Conservation (phyloP, 2,888 invertebrate species). For the Xanthia togata region DNA sequence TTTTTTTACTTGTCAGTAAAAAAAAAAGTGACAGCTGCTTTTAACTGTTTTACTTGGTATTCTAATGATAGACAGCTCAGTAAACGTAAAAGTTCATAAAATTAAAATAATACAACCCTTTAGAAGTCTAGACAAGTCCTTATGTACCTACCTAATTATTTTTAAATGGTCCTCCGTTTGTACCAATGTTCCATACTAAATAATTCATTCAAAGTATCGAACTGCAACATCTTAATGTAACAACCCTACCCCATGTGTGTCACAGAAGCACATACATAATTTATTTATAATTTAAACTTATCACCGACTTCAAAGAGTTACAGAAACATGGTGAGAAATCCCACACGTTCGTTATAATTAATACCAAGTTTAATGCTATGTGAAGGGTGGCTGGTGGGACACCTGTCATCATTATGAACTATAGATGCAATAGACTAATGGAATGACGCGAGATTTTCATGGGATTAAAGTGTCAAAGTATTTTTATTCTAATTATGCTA, state of each 20-base stretch:
- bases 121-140: background rate
- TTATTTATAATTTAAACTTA: conserved; percentile 65
- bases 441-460: conserved; percentile 25
- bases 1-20: background rate
- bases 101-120: background rate
- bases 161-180: too few relatives aligned
- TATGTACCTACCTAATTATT: background rate
- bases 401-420: conserved; percentile 53
- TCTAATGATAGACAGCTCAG: background rate
- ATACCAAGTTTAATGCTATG: conserved; percentile 48
- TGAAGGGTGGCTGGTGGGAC: conserved; percentile 48
- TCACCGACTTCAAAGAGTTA: conserved; percentile 56
- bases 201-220: conserved; percentile 8
- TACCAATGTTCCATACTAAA: background rate
- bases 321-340: conserved; percentile 61
- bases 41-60: background rate
- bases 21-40: background rate
- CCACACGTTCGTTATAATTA: conserved; percentile 62
- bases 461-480: background rate
- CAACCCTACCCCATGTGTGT: conserved; percentile 42
- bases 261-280: conserved; percentile 44
- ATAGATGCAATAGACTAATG: conserved; percentile 20
- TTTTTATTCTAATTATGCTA: conserved; percentile 4
- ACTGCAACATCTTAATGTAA: background rate
- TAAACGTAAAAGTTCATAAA: background rate